Conservation (phyloP, 2,113 vertebrate species). For the Micronycteris hirsuta region DNA sequence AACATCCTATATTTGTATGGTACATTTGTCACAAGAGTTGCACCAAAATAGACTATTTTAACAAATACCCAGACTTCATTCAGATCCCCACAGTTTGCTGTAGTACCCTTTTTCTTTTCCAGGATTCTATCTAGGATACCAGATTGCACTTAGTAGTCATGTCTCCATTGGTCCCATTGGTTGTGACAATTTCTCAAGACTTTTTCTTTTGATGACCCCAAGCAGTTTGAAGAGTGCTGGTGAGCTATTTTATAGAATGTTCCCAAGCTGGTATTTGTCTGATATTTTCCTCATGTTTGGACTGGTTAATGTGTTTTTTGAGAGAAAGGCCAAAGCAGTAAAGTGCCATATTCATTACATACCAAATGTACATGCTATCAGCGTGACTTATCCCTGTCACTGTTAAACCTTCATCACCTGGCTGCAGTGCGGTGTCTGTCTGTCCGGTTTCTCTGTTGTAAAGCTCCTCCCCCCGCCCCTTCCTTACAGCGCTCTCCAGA, state of each 20-base stretch:
- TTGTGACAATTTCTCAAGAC: neutral
- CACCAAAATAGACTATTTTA: neutral
- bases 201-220: neutral
- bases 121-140: neutral
- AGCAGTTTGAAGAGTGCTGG: neutral
- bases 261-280: neutral
- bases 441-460: neutral
- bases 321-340: neutral
- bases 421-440: neutral
- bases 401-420: neutral
- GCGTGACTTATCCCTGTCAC: neutral
- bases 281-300: neutral
- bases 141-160: neutral
- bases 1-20: neutral
- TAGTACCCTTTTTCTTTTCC: neutral
- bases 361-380: too few relatives aligned
- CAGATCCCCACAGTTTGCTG: neutral
- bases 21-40: neutral
- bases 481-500: neutral
- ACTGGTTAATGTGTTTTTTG: neutral
- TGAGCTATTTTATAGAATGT: neutral
- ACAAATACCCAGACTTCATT: neutral
- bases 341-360: neutral
- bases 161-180: neutral
- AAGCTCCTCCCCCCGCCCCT: neutral